Base-by-base conservation (phyloP, 2,888 invertebrate genomes). In the Latrodectus elegans region DNA sequence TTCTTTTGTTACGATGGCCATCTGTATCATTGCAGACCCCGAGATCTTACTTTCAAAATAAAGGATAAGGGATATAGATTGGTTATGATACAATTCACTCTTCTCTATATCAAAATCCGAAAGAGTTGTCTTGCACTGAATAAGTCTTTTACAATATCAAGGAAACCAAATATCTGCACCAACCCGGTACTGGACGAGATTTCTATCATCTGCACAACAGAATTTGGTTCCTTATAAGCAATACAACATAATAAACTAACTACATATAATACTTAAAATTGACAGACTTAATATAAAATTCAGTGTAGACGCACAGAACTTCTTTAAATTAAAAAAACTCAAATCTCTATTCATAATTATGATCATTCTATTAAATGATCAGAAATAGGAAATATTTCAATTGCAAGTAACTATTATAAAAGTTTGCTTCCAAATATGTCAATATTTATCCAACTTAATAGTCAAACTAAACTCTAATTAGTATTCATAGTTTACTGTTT, bases 1-100 rank as follows among this genome's bases (percentile, higher is more conserved):
- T 60, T 15, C 60, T 10, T 60, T 60, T 60, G n/a, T 11, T 60
- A 10, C n/a, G 10, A 60, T n/a, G n/a, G 4, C 6, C 9, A 80
- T 51, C 75, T 71, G 70, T 80, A 71, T 74, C 70, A 67, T 75
- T 67, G 64, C 76, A 75, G 72, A 71, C 49, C 68, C 72, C 67
- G 70, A 76, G 76, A 77, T 87, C 86, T 80, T 81, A 73, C 86
- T 82, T 76, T 77, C 77, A 76, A 73, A 77, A 87, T 77, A 77
- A 71, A 73, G 72, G 60, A 87, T 77, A 77, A 71, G 68, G 72
- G 60, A 75, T 75, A 68, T 76, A 79, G 79, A 75, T 75, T 80
- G 85, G 74, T 70, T 75, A 73, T 68, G 26, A 70, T 53, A 75
- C 85, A 87, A 77, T 75, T 87, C 85, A 17, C 60, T 70, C 71